Conservation (phyloP, 2,797 vertebrate genomes). For the Tenualosa ilisha region DNA sequence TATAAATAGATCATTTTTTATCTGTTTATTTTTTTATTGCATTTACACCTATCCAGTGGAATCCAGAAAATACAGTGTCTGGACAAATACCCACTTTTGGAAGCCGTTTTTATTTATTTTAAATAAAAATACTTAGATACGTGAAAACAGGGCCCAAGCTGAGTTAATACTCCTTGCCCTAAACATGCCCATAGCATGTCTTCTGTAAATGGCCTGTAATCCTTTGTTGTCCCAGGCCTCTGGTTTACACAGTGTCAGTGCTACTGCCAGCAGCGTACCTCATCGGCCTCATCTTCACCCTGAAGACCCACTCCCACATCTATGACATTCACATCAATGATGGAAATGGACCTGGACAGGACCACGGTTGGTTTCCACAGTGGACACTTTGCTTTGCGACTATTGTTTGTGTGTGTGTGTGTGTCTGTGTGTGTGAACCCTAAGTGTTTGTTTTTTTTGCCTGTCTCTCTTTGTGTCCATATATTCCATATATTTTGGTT, state of each 20-base stretch:
- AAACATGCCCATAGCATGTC: not conserved
- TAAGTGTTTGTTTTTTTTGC: not conserved
- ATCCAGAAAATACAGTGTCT: too few relatives aligned
- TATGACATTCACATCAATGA: conserved; percentile 84
- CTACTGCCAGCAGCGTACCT: conserved; percentile 82
- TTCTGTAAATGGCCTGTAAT: not conserved
- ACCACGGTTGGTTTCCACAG: conserved; percentile 63
- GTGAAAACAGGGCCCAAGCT: too few relatives aligned
- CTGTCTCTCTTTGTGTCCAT: conserved; percentile 9
- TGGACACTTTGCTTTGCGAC: not conserved
- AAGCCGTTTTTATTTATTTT: too few relatives aligned
- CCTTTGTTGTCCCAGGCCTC: conserved; percentile 60
- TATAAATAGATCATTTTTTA: not conserved
- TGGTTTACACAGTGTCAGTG: conserved; percentile 82
- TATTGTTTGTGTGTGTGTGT: not conserved
- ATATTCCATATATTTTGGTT: too few relatives aligned
- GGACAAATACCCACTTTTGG: too few relatives aligned
- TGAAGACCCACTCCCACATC: conserved; percentile 87
- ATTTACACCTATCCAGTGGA: too few relatives aligned
- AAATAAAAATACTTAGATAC: too few relatives aligned
- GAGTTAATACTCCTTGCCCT: too few relatives aligned
- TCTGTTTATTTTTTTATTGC: too few relatives aligned
- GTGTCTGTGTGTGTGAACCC: conserved; percentile 14
- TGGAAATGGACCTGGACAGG: conserved; percentile 68
- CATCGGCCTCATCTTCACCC: conserved; percentile 84